Conservation (phyloP, 1,140 invertebrate genomes). For the Littorina saxatilis region DNA sequence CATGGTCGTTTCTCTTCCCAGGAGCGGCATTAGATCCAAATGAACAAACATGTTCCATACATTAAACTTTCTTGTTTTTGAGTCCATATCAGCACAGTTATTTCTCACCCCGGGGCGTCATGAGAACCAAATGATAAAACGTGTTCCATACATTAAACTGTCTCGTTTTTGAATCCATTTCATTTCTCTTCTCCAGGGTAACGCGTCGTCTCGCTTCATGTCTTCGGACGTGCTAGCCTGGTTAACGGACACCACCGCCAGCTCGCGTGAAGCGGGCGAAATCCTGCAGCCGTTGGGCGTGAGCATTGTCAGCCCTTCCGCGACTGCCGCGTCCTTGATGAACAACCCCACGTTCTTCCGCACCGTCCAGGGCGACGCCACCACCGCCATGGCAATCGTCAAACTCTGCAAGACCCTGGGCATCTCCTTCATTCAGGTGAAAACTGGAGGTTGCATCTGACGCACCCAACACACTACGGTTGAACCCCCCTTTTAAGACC, state of each 20-base stretch:
- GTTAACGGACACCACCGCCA: conserved; percentile 65
- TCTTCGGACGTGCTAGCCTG: conserved; percentile 55
- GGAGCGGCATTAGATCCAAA: too few relatives aligned
- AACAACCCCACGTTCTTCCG: conserved; percentile 86
- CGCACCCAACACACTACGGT: too few relatives aligned
- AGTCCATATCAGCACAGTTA: too few relatives aligned
- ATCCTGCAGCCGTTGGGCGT: conserved; percentile 56
- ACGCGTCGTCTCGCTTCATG: not conserved
- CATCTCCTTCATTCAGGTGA: conserved; percentile 58
- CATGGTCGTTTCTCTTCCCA: too few relatives aligned
- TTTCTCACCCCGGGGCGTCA: too few relatives aligned
- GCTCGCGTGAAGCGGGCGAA: conserved; percentile 53
- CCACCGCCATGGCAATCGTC: conserved; percentile 84
- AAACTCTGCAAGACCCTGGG: conserved; percentile 59
- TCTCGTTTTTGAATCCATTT: too few relatives aligned
- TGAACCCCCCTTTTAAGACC: too few relatives aligned
- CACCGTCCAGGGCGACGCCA: conserved; percentile 87
- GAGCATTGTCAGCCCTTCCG: conserved; percentile 65
- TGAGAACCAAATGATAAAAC: too few relatives aligned
- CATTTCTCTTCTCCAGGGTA: conserved; percentile 5
- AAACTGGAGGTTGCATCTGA: not conserved
- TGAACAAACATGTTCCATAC: too few relatives aligned
- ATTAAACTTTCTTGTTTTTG: too few relatives aligned
- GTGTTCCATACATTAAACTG: too few relatives aligned
- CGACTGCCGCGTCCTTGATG: conserved; percentile 83